Base-by-base conservation (phyloP, 2,888 invertebrate species). In the Erpobdella octoculata region DNA sequence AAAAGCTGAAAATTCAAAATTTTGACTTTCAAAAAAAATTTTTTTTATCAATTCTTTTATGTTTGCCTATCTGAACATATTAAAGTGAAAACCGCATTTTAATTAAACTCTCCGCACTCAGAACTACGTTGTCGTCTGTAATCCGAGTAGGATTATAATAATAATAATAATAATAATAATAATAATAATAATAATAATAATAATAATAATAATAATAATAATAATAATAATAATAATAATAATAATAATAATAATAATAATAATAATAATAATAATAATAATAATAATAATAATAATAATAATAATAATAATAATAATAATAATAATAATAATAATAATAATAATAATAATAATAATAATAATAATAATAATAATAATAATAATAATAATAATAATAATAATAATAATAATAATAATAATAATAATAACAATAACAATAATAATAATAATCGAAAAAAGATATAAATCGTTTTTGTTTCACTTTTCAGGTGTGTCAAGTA, bases 351-450 rank as follows among this genome's bases (percentile, higher is more conserved):
- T 70, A 48, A 68, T 68, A 48, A 68, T 61, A 58, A 53, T 70
- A 62, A 62, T 70, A 41, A 62, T 70, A 62, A 70, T 61, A 62
- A 70, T 70, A 62, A 70, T 70, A 62, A 70, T 59, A 62, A 70
- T 70, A 62, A 62, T 70, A 62, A 70, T 70, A 62, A 70, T 70
- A 62, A 70, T 62, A 41, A 70, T 62, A 62, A 70, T 62, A 62
- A 70, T 70, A 62, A 70, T 59, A 41, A 70, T 70, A 62, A 70
- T 62, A 62, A 70, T 70, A 41, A 70, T 62, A 62, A 70, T 70
- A 62, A 70, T 62, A 62, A 62, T 68, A 33, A 68, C 31, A 53
- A 41, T 3, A 41, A 28, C 6, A 41, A 37, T 66, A 41, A 66
- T 1, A 31, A 62, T 62, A 35, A 62, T n/a, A n/a, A n/a, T n/a